Conservation (phyloP, 2,888 invertebrate species). For the Eupeodes luniger region DNA sequence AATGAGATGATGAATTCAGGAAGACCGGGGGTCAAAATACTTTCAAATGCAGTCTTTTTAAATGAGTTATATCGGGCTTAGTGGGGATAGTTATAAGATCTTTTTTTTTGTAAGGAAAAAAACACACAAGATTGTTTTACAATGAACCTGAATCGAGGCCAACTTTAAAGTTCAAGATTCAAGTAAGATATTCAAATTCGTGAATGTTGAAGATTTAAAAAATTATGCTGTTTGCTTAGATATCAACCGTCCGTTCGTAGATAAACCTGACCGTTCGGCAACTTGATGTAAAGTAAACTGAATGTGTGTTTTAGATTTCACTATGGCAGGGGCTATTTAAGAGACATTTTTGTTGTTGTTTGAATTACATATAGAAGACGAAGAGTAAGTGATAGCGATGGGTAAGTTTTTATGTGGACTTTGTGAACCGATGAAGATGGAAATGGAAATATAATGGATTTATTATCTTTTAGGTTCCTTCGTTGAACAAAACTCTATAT, state of each 20-base stretch:
- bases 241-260: neutral
- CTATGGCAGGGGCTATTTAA: constrained; percentile 22
- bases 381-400: constrained; percentile 19
- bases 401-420: neutral
- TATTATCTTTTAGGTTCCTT: neutral
- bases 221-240: neutral
- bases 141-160: constrained; percentile 56
- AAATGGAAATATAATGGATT: neutral
- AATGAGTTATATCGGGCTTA: neutral
- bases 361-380: constrained; percentile 1
- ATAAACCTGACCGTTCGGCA: constrained; percentile 42
- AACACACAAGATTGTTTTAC: constrained; percentile 24
- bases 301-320: constrained; percentile 38
- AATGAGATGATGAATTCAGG: constrained; percentile 45
- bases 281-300: constrained; percentile 63
- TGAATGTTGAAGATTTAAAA: neutral
- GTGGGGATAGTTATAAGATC: neutral
- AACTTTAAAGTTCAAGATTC: constrained; percentile 51
- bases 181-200: constrained; percentile 26
- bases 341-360: constrained; percentile 16
- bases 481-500: neutral
- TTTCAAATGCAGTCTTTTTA: constrained; percentile 4
- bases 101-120: neutral
- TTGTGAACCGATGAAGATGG: constrained; percentile 6
- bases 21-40: constrained; percentile 64